Evolutionary conservation across 2,888 invertebrate species (phyloP).

Genomic region (Hydrotaea cyrtoneurina): DNA sequence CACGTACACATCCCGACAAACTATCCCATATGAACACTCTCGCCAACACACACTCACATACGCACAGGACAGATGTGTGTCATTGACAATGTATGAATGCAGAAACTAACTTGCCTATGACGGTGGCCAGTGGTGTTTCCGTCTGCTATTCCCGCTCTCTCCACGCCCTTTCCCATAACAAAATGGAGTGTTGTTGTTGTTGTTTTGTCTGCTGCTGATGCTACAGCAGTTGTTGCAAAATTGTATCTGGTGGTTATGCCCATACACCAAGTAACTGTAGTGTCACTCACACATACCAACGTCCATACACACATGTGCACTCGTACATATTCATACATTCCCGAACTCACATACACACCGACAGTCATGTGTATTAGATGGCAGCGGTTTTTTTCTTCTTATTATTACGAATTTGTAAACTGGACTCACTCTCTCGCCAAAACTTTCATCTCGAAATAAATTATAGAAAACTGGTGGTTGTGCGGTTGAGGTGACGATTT

Average conservation of each 20-base stretch:
- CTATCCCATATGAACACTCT: constrained; percentile 14
- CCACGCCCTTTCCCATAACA: background rate
- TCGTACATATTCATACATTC: too few relatives aligned
- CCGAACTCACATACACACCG: background rate
- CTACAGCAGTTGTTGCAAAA: constrained; percentile 67
- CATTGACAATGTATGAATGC: constrained; percentile 19
- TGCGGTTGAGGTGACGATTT: too few relatives aligned
- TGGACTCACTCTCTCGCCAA: too few relatives aligned
- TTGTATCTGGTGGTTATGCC: constrained; percentile 72
- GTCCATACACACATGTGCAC: background rate
- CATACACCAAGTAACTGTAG: constrained; percentile 71
- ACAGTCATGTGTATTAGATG: constrained; percentile 9
- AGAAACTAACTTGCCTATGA: background rate
- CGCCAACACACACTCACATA: background rate
- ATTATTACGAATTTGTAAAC: too few relatives aligned
- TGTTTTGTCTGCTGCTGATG: background rate
- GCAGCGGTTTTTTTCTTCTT: too few relatives aligned
- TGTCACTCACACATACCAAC: background rate
- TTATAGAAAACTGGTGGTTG: too few relatives aligned
- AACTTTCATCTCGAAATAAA: too few relatives aligned
- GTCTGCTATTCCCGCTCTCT: background rate
- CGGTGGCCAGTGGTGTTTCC: constrained; percentile 10
- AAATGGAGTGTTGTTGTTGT: background rate
- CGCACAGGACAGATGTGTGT: background rate
- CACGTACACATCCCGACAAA: constrained; percentile 18